Conservation (phyloP, 53 echinoderm and acorn worm species). For the Paracentrotus lividus region DNA sequence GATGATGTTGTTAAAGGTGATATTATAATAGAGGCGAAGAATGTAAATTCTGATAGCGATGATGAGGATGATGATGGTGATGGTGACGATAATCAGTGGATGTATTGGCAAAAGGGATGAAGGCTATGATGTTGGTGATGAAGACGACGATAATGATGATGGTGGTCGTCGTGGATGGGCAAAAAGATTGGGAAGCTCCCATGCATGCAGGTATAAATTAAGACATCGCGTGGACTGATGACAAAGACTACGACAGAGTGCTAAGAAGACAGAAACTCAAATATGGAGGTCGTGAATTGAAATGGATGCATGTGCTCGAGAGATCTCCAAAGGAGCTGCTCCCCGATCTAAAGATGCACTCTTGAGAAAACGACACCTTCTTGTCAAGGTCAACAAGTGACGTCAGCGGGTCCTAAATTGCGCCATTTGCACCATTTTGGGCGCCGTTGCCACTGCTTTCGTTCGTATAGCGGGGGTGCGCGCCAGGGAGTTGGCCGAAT, state of each 20-base stretch:
- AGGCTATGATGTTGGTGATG: no score
- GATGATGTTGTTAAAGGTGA: no score
- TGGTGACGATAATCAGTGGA: no score
- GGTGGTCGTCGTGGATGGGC: no score
- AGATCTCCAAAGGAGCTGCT: neutral
- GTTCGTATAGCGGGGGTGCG: neutral
- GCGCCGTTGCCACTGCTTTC: conserved; percentile 20
- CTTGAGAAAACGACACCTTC: conserved; percentile 45
- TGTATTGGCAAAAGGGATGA: no score
- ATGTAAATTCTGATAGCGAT: no score
- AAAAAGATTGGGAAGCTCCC: no score
- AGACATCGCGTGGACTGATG: neutral
- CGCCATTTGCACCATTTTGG: conserved; percentile 53
- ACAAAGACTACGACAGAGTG: neutral
- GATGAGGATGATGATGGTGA: no score
- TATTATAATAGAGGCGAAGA: no score
- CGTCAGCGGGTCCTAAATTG: conserved; percentile 38
- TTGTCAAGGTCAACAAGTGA: conserved; percentile 48
- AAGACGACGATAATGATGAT: no score
- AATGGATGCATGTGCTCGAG: conserved; percentile 39
- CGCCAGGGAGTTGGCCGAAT: neutral
- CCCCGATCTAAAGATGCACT: conserved; percentile 37
- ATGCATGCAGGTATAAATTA: no score
- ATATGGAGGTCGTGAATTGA: conserved; percentile 21
- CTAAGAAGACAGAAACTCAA: conserved; percentile 1